phyloP scores from a whole-genome alignment of 2,113 vertebrate species.

The Cynopterus brachyotis region DNA sequence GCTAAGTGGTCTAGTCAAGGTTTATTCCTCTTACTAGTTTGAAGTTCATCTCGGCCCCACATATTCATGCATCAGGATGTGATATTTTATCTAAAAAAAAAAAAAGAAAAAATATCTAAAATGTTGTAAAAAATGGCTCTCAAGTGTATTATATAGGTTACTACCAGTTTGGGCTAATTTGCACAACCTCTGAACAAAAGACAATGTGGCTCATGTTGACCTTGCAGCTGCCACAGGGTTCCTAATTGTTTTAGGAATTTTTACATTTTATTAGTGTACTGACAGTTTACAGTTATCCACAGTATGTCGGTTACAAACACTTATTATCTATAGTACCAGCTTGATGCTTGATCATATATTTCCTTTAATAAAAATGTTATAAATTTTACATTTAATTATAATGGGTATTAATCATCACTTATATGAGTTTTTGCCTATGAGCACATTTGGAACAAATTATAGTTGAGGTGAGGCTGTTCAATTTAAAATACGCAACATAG shows the following conservation, averaged over 20 bases:
- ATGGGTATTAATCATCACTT: conserved; percentile 44
- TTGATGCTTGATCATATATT: conserved; percentile 52
- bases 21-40: conserved; percentile 9
- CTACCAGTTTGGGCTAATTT: conserved; percentile 32
- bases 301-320: conserved; percentile 31
- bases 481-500: conserved; percentile 49
- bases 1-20: background rate
- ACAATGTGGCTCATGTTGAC: conserved; percentile 31
- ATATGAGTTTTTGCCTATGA: conserved; percentile 42
- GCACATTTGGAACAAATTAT: conserved; percentile 48
- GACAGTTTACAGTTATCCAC: conserved; percentile 29
- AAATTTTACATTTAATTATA: conserved; percentile 60
- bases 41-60: background rate
- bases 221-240: background rate
- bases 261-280: conserved; percentile 51
- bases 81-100: conserved; percentile 36
- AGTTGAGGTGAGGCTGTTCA: conserved; percentile 5
- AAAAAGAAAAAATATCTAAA: conserved; percentile 17
- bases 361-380: conserved; percentile 52
- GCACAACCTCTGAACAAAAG: conserved; percentile 47
- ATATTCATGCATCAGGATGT: background rate
- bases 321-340: conserved; percentile 35
- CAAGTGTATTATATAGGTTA: conserved; percentile 26
- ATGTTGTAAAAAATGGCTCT: conserved; percentile 24
- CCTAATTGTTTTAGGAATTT: conserved; percentile 43